Evolutionary conservation across 2,113 vertebrate species (phyloP).

Genomic region (Hymenochirus boettgeri): DNA sequence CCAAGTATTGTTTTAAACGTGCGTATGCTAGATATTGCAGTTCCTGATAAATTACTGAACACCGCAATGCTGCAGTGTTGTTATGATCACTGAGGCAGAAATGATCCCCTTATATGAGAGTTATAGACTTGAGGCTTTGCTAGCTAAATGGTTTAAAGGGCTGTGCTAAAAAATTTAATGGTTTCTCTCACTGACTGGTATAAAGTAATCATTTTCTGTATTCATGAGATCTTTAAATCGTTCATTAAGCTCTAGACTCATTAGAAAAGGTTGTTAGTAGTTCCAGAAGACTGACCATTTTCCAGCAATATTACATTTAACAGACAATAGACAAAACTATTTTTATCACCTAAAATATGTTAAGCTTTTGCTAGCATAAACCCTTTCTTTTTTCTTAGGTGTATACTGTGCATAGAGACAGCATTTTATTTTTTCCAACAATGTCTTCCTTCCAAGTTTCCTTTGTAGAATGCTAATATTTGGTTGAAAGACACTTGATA

Average conservation of each 20-base stretch:
- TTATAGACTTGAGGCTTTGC: slow-evolving; percentile 25
- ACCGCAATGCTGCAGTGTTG: slow-evolving; percentile 22
- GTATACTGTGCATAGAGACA: no score
- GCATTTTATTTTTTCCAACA: no score
- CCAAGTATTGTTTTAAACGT: neutral
- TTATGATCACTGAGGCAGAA: slow-evolving; percentile 27
- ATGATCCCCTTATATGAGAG: slow-evolving; percentile 5
- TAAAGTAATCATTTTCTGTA: neutral
- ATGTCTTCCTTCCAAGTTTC: no score
- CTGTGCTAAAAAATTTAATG: slow-evolving; percentile 26
- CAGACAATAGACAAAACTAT: slow-evolving; percentile 12
- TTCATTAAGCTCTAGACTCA: neutral
- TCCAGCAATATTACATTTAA: neutral
- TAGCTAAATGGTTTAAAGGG: slow-evolving; percentile 10
- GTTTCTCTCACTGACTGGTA: slow-evolving; percentile 3
- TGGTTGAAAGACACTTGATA: no score
- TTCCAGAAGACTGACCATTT: neutral
- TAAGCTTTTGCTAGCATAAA: slow-evolving; percentile 5
- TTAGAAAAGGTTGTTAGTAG: slow-evolving; percentile 9
- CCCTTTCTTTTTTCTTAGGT: neutral
- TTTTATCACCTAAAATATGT: slow-evolving; percentile 26
- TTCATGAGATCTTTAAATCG: slow-evolving; percentile 2
- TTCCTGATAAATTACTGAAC: slow-evolving; percentile 17
- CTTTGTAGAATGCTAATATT: no score
- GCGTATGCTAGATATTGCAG: neutral